Evolutionary conservation across 2,888 invertebrate genomes (phyloP).

Genomic region (Panopea generosa): DNA sequence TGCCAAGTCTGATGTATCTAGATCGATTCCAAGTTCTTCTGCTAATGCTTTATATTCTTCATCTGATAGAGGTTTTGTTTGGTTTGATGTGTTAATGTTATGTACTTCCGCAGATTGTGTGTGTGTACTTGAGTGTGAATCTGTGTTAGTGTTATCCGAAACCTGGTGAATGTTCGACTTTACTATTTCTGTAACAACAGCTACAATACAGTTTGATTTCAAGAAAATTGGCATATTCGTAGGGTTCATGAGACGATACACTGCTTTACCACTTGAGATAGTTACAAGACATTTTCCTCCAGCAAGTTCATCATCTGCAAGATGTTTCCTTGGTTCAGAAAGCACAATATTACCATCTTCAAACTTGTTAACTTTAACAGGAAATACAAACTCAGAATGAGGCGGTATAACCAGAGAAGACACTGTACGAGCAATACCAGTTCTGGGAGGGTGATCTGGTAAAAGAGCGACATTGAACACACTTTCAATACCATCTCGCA

Average conservation of each 20-base stretch:
- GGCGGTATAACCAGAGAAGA: constrained; percentile 7
- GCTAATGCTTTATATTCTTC: background rate
- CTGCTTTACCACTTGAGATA: constrained; percentile 5
- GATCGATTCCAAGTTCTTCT: constrained; percentile 14
- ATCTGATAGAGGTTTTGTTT: no score
- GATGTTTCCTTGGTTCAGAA: constrained; percentile 1
- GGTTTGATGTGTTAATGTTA: no score
- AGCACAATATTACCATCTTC: background rate
- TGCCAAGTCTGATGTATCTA: background rate
- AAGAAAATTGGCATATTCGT: constrained; percentile 19
- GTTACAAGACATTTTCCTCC: constrained; percentile 1
- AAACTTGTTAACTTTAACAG: background rate
- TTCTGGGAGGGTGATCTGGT: no score
- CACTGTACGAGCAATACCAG: no score
- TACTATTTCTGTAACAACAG: constrained; percentile 1
- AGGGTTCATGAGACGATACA: constrained; percentile 21
- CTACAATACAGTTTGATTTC: constrained; percentile 3
- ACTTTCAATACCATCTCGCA: background rate
- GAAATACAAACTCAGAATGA: background rate
- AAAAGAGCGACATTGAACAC: no score
- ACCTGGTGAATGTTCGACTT: background rate
- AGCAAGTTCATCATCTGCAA: background rate
- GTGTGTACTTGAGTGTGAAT: no score
- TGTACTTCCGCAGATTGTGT: no score
- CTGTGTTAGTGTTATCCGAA: no score